Base-by-base conservation (phyloP, 1,140 invertebrate species). In the Charaxes varanes region DNA sequence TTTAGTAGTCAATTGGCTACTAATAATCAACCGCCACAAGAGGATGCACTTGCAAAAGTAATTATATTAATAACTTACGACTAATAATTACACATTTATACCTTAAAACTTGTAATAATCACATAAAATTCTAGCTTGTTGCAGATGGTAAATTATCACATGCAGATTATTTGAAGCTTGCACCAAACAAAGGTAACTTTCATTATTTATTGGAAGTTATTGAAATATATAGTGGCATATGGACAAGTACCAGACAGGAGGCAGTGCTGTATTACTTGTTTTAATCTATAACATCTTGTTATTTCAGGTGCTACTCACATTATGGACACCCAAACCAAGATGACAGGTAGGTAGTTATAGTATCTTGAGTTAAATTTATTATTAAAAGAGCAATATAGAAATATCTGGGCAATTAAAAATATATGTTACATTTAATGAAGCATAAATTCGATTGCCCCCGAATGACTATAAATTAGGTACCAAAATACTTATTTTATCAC, bases 21-120 rank as follows among this genome's bases (percentile, higher is more conserved):
- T 28, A 34, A 10, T 17, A 40, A 19, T 35, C 38, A 18, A 3
- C 13, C 21, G 11, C 5, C 31, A 41, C 64, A 61, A 12, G 61
- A 49, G 55, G 73, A 82, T 63, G 71, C 76, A 8, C 59, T 82
- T 34, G 76, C 73, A 47, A 66, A 82, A 68, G 78, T 82, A 79
- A 69, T 51, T 69, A 78, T 54, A 30, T 47, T 16, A 38, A n/a
- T 36, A 18, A 16, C 4, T 26, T 15, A n/a, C 22, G 15, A 40
- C 23, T 42, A 27, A 54, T 13, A 30, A 10, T 8, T 6, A 30
- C 14, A n/a, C n/a, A n/a, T n/a, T n/a, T n/a, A n/a, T n/a, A n/a
- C n/a, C n/a, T n/a, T n/a, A n/a, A n/a, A n/a, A n/a, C 16, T 31
- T 6, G 23, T 13, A 35, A 14, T 15, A 23, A 15, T 14, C 4